A percentile compares a stretch with the other conserved stretches of the same genome.
Evolutionary conservation across 1,140 invertebrate genomes (phyloP).

Genomic region (Campoletis sonorensis): DNA sequence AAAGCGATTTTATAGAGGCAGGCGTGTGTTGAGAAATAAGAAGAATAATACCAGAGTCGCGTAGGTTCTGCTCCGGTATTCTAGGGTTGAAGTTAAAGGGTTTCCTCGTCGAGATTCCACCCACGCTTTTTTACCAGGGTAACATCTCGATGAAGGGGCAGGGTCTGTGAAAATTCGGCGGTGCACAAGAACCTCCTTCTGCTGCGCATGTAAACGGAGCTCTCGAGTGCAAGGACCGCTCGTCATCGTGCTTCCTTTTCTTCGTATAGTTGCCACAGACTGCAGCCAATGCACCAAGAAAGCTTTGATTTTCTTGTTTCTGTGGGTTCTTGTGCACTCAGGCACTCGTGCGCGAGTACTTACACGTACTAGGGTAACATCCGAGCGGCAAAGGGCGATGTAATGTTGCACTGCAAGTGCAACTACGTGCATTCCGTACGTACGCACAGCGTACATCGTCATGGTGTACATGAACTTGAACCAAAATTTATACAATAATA

Average conservation of each 20-base stretch:
- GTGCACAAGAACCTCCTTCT: neutral
- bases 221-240: slow-evolving; percentile 15
- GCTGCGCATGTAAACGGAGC: neutral
- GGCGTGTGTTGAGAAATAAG: neutral
- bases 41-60: neutral
- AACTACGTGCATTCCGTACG: slow-evolving; percentile 31
- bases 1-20: neutral
- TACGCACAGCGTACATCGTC: neutral
- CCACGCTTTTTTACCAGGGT: slow-evolving; percentile 76
- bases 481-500: neutral
- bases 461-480: slow-evolving; percentile 1
- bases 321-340: slow-evolving; percentile 17
- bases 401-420: slow-evolving; percentile 36
- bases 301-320: slow-evolving; percentile 21
- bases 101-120: slow-evolving; percentile 75
- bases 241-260: neutral
- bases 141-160: slow-evolving; percentile 64
- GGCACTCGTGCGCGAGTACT: slow-evolving; percentile 52
- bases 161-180: slow-evolving; percentile 27
- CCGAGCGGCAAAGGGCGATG: slow-evolving; percentile 22
- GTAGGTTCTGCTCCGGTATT: neutral
- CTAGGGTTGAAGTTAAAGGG: slow-evolving; percentile 68
- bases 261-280: neutral
- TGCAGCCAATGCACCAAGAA: slow-evolving; percentile 22
- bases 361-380: slow-evolving; percentile 54